Percentiles rank a stretch among this genome's conserved stretches.
These are phyloP conservation scores for Aurelia sp. DNA, from an alignment of 30 jellyfish, hydroid and myxozoan genomes.

Conservation along the genomic window DNA sequence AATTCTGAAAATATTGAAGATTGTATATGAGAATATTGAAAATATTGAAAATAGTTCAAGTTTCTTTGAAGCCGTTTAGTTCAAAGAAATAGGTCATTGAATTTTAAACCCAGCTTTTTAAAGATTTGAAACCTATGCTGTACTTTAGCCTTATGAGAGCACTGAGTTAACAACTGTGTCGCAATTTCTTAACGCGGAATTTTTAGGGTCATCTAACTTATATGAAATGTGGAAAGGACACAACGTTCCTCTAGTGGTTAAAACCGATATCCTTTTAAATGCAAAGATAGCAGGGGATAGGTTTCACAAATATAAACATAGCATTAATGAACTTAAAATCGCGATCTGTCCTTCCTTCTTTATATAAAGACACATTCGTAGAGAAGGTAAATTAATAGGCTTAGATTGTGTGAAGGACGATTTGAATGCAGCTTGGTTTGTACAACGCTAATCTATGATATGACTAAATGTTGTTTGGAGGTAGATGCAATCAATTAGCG, in stretches of 20 bases:
- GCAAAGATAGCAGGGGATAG: constrained; percentile 22
- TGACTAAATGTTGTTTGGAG: constrained; percentile 23
- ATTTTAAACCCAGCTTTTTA: too few relatives aligned
- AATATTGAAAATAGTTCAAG: too few relatives aligned
- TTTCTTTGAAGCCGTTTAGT: too few relatives aligned
- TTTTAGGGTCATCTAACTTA: background rate
- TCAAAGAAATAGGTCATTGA: too few relatives aligned
- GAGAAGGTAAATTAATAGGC: constrained; percentile 4
- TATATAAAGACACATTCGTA: background rate
- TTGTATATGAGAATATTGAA: too few relatives aligned
- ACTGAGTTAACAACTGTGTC: too few relatives aligned
- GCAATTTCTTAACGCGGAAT: too few relatives aligned
- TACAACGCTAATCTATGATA: constrained; percentile 5
- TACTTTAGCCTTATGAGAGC: too few relatives aligned
- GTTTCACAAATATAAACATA: constrained; percentile 27
- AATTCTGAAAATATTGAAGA: too few relatives aligned
- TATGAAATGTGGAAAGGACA: background rate
- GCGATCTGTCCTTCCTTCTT: constrained; percentile 51
- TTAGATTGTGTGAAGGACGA: constrained; percentile 1
- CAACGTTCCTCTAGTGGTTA: background rate
- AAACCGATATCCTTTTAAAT: constrained; percentile 19
- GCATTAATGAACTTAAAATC: constrained; percentile 30
- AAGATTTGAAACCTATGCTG: too few relatives aligned
- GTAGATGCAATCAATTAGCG: constrained; percentile 46
- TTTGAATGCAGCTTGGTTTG: background rate